Base-by-base conservation (phyloP, 2,113 vertebrate species). In the Thunnus maccoyii region DNA sequence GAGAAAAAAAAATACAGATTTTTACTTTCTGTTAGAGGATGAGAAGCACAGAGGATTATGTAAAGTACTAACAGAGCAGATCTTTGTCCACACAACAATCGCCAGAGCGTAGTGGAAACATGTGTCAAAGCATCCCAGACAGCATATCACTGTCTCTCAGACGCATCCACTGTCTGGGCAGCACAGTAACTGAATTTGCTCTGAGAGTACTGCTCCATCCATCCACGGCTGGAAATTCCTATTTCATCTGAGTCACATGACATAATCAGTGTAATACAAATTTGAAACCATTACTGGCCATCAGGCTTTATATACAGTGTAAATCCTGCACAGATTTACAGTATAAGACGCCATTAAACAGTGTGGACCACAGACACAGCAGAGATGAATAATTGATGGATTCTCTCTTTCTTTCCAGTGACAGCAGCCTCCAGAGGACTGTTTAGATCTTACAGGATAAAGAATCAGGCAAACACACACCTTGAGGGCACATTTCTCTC, bases 401-500 rank as follows among this genome's bases (percentile, higher is more conserved):
- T 55, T 22, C 62, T 58, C 54, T 79, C 41, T 62, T n/a, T 48
- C 54, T 27, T 30, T 51, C 47, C 60, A 64, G 44, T 41, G 67
- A 65, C 72, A 83, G 54, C 47, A 78, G 36, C 46, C 25, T 66
- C 57, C 50, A 58, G 27, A 52, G 56, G 25, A 68, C 60, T 30
- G 41, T 9, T 25, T 17, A 30, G 16, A 72, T 55, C 72, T 66
- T 50, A 61, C 41, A 67, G 18, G 18, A 15, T 47, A 25, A 54
- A 65, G 13, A 51, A 25, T 11, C 50, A 87, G 20, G 52, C 25
- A 41, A 46, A 54, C 44, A 64, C 67, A 51, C 66, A 94, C 93
- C 93, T 94, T 94, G 0, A 94, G 89, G 36, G 93, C 93, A 76
- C 92, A 94, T 55, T 93, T 94, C 50, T 89, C 78, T 47, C 88